Evolutionary conservation across 2,113 vertebrate species (phyloP), one percentile per base, ranked within the genome.

Genomic region (Garra rufa): DNA sequence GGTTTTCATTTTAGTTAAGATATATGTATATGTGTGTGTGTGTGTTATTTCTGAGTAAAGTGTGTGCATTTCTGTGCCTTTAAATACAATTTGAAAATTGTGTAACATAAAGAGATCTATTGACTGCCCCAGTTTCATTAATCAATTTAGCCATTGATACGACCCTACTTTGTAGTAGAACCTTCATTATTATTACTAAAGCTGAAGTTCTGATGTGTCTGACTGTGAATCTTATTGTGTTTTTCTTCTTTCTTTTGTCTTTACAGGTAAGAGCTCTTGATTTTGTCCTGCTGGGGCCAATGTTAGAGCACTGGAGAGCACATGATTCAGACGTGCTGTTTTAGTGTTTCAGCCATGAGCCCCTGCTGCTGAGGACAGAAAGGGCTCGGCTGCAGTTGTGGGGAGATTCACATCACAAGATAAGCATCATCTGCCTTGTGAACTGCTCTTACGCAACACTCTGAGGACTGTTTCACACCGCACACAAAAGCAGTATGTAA

Each of bases 221-320:
- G 21, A 61, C 38, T 24, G n/a, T 63, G 57, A 38, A 57, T 76
- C 75, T 38, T 21, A 76, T 9, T 2, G 55, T n/a, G 21, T 19
- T 63, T 28, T 79, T 79, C 19, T 26, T 79, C 34, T 79, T 4
- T 76, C 6, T 50, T 79, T 63, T 79, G 76, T 44, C 57, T 79
- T 63, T 13, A 43, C 55, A 79, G 76, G 76, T 79, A 79, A 79
- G 76, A 63, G n/a, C 76, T 63, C 38, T 79, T 61, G 34, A 6
- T 79, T 44, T 79, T 79, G 34, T 44, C 55, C 57, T 44, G 76
- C 76, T 79, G 28, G 19, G 75, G 28, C 50, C 2, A 19, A 55
- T 55, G 50, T 41, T 52, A 52, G 50, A 59, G 75, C 10, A 21
- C 30, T 59, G 75, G 28, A 57, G 50, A 77, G 52, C 52, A 50